Evolutionary conservation across 2,113 vertebrate genomes (phyloP).

Genomic region (Oncorhynchus keta): DNA sequence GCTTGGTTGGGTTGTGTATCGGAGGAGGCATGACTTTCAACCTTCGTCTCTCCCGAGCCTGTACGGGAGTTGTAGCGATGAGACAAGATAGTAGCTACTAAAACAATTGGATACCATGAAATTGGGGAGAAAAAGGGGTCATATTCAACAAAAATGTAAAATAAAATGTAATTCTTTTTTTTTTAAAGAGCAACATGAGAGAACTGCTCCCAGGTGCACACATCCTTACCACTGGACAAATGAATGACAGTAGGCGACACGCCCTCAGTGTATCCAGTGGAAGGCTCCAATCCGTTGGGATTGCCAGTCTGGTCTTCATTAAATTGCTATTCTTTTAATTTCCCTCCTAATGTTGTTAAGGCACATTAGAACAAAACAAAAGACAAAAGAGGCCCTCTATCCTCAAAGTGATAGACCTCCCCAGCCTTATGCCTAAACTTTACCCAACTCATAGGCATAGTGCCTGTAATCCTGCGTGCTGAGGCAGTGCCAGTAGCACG

Average conservation of each 20-base stretch:
- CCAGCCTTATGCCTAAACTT: not conserved
- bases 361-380: conserved; percentile 27
- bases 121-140: too few relatives aligned
- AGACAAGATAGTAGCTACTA: too few relatives aligned
- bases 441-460: too few relatives aligned
- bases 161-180: too few relatives aligned
- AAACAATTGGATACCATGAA: too few relatives aligned
- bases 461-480: too few relatives aligned
- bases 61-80: too few relatives aligned
- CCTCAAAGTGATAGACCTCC: not conserved
- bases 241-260: conserved; percentile 53
- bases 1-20: too few relatives aligned
- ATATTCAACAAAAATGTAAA: too few relatives aligned
- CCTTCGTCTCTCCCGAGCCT: too few relatives aligned
- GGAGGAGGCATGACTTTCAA: too few relatives aligned
- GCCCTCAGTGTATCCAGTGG: conserved; percentile 40
- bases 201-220: not conserved
- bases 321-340: conserved; percentile 47
- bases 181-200: not conserved
- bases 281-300: conserved; percentile 36
- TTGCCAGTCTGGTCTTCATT: conserved; percentile 64
- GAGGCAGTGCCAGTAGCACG: too few relatives aligned
- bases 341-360: conserved; percentile 41
- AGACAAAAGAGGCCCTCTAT: not conserved
- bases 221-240: conserved; percentile 35